Percentiles rank a stretch among this genome's conserved stretches.
Evolutionary conservation across 1,140 invertebrate genomes (phyloP).

Genomic region (Aphelinus certus): DNA sequence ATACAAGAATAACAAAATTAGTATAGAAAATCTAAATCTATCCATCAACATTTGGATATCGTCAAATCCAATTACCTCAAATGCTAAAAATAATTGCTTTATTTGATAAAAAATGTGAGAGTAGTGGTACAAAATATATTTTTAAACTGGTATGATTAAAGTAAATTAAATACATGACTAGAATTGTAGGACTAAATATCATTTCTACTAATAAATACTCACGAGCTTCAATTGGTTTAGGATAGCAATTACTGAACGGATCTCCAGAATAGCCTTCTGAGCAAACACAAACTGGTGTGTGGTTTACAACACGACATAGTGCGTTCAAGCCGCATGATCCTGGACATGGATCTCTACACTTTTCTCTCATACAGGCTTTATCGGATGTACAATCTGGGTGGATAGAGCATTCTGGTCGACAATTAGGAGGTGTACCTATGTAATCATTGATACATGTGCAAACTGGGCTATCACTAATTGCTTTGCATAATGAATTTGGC

Average conservation of each 20-base stretch:
- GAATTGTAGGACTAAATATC: too few relatives aligned
- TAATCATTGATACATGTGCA: slow-evolving; percentile 69
- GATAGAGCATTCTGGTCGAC: slow-evolving; percentile 76
- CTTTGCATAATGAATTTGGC: slow-evolving; percentile 68
- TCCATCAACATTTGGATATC: too few relatives aligned
- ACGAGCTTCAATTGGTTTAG: slow-evolving; percentile 57
- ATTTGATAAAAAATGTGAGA: slow-evolving; percentile 11
- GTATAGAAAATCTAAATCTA: neutral
- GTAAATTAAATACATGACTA: neutral
- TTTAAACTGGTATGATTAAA: neutral
- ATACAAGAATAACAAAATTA: neutral
- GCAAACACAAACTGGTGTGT: slow-evolving; percentile 69
- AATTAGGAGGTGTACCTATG: slow-evolving; percentile 75
- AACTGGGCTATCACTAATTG: slow-evolving; percentile 62
- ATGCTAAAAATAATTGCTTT: slow-evolving; percentile 19
- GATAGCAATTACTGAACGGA: slow-evolving; percentile 69
- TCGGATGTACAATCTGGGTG: slow-evolving; percentile 79
- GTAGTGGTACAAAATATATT: neutral
- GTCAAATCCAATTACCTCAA: too few relatives aligned
- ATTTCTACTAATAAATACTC: slow-evolving; percentile 42
- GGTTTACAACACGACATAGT: slow-evolving; percentile 67
- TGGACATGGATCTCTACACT: slow-evolving; percentile 78
- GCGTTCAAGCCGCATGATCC: slow-evolving; percentile 78
- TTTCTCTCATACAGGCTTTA: slow-evolving; percentile 76
- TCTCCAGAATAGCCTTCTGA: slow-evolving; percentile 69